Conservation (phyloP, 2,888 invertebrate species). For the Cataglyphis cursor region DNA sequence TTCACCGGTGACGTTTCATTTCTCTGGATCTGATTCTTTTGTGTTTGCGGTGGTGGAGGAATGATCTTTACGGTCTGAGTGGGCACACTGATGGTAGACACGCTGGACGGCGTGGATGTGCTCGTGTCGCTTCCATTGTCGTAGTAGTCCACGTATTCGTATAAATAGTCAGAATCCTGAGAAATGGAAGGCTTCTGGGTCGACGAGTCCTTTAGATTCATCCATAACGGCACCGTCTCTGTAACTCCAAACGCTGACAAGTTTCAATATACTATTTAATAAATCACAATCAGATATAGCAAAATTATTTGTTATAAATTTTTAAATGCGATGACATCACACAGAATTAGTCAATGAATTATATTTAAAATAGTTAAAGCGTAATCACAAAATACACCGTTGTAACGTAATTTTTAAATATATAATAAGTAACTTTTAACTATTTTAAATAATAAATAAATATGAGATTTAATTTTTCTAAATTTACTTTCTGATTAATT, state of each 20-base stretch:
- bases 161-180: conserved; percentile 90
- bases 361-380: background rate
- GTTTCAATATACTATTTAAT: conserved; percentile 6
- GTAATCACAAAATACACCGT: background rate
- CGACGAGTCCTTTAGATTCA: conserved; percentile 88
- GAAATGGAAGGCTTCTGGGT: conserved; percentile 83
- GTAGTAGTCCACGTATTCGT: conserved; percentile 93
- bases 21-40: conserved; percentile 12
- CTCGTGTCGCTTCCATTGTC: conserved; percentile 86
- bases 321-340: background rate
- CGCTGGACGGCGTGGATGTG: conserved; percentile 22
- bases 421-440: no score
- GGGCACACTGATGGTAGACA: conserved; percentile 42
- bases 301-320: background rate
- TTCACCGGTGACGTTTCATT: conserved; percentile 68
- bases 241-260: conserved; percentile 87
- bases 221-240: conserved; percentile 89
- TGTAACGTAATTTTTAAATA: background rate
- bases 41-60: conserved; percentile 69
- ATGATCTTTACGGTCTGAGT: conserved; percentile 42
- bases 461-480: conserved; percentile 1
- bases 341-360: background rate
- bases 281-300: background rate
- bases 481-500: conserved; percentile 10
- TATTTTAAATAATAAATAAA: background rate